Evolutionary conservation across 1,140 invertebrate species (phyloP), one percentile per base, ranked within the genome.

Genomic region (Octopus sinensis): DNA sequence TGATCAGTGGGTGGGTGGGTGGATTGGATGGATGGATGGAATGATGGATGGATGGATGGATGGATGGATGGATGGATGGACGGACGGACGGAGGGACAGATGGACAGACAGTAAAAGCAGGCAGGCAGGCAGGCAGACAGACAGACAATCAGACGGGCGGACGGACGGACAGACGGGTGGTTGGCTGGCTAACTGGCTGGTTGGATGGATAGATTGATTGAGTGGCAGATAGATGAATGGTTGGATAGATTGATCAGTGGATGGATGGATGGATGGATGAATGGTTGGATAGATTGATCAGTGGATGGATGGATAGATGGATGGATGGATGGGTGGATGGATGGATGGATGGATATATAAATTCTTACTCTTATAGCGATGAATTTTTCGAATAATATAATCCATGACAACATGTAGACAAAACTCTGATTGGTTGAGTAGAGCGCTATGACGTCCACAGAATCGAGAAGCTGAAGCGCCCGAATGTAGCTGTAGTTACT

Each of bases 361-460:
- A 6, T 81, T 93, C 94, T 95, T 91, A 98, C 97, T 92, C 96
- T 92, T 17, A 98, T 94, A 76, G 96, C 96, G 80, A 98, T 96
- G 91, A 98, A 98, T 89, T 98, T 96, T 88, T 98, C 96, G 88
- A 98, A 96, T 71, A 98, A 92, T 86, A 98, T 96, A 78, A 98
- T 96, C 97, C 96, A 98, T 1, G 96, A 97, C 4, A 98, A 92
- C 9, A 98, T 92, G 90, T 98, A 98, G 80, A 97, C 95, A 88
- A 96, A 97, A 9, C 95, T 95, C 5, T 97, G 96, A 85, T 97
- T 97, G 30, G 96, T 97, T 13, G 96, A 95, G 87, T 97, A 98
- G 12, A 98, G 91, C 1, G 96, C 95, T 92, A 97, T 95, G 5
- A 96, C 96, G 88, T 97, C 96, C 0, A 96, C 98, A 2, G 96